These are phyloP conservation scores for Cichladusa arquata DNA, from an alignment of 2,113 vertebrate species.

Conservation along the genomic window DNA sequence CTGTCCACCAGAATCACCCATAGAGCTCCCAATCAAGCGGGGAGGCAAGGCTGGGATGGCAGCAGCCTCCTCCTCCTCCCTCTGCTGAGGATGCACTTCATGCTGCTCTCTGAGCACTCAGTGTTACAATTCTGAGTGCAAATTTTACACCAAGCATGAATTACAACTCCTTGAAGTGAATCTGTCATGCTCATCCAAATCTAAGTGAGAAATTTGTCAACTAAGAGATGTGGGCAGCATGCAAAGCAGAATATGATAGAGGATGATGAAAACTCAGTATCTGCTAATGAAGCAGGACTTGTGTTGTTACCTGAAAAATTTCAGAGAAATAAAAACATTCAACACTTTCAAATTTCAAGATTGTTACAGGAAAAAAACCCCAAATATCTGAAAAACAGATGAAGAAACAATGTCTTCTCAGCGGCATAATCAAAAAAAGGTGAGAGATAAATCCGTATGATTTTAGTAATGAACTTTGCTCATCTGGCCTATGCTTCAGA, in stretches of 20 bases:
- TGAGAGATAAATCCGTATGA: rapidly evolving
- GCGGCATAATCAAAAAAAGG: not conserved
- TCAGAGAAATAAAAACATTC: not conserved
- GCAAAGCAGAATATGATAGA: not conserved
- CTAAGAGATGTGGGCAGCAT: not conserved
- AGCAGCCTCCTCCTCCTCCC: not conserved
- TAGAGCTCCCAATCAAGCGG: rapidly evolving
- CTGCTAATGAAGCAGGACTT: not conserved
- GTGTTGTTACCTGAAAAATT: not conserved
- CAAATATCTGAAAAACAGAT: not conserved
- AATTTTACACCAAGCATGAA: not conserved
- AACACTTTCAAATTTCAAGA: not conserved
- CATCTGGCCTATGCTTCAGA: not conserved
- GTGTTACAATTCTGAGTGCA: rapidly evolving
- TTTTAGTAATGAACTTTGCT: not conserved
- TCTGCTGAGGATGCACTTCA: not conserved
- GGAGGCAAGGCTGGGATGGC: rapidly evolving
- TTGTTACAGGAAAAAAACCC: not conserved
- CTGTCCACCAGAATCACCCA: not conserved
- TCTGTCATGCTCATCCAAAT: not conserved
- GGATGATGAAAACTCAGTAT: not conserved
- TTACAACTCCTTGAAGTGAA: not conserved
- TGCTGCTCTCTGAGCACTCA: not conserved
- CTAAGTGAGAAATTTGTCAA: not conserved
- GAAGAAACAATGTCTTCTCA: not conserved